phyloP scores from a whole-genome alignment of 2,888 invertebrate species.

The Cephus nigrinus region DNA sequence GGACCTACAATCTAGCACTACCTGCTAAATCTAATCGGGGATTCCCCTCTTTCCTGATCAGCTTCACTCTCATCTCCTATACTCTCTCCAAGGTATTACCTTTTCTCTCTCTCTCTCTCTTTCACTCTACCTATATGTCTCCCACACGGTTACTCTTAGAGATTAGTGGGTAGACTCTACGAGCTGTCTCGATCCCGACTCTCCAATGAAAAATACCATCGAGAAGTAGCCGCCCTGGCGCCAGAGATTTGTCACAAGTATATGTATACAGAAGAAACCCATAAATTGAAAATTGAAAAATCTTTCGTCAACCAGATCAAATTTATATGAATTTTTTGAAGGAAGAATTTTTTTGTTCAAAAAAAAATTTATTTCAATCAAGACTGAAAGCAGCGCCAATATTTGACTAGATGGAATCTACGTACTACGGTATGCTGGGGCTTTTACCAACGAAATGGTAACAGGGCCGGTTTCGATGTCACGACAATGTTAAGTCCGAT shows the following conservation, averaged over 20 bases:
- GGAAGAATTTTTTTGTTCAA: no score
- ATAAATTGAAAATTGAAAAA: no score
- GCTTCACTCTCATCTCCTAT: neutral
- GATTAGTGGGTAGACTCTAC: neutral
- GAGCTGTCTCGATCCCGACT: neutral
- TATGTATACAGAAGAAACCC: neutral
- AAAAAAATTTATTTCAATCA: neutral
- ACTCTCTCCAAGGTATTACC: neutral
- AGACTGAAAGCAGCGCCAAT: neutral
- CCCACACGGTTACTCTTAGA: neutral
- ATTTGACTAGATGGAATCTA: neutral
- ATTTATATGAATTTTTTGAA: no score
- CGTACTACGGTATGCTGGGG: no score
- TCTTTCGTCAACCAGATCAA: no score
- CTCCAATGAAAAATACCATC: neutral
- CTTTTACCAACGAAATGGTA: neutral
- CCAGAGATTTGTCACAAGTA: constrained; percentile 28
- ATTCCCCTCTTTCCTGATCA: neutral
- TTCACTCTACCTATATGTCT: neutral
- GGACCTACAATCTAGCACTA: neutral
- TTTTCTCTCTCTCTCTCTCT: constrained; percentile 22
- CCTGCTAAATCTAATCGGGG: neutral
- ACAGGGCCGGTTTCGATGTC: neutral
- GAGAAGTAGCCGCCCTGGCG: constrained; percentile 44
- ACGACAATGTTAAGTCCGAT: neutral